Base-by-base conservation (phyloP, 2,888 invertebrate genomes). In the Elysia crispata region DNA sequence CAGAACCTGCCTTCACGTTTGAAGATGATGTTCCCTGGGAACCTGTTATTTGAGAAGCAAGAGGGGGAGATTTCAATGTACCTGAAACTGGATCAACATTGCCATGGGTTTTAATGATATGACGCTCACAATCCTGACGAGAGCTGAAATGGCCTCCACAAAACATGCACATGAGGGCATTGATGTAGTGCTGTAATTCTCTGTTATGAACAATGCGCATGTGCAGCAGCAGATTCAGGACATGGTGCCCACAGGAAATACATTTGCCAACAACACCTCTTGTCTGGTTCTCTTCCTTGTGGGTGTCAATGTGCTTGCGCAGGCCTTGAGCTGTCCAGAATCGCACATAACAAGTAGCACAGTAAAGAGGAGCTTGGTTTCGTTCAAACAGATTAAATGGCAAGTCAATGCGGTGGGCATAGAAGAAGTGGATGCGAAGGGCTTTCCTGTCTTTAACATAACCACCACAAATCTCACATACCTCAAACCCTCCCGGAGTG, bases 291-390 rank as follows among this genome's bases (percentile, higher is more conserved):
- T 77, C 81, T 50, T 77, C 81, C 67, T 83, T 83, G 80, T 85
- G 85, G 13, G 83, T 80, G 69, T 85, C 85, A 20, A 85, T 83
- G 69, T 99, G 99, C 88, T 98, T 94, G 92, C 98, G 98, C 82
- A 99, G 93, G 25, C 99, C 99, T 93, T 98, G 96, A 93, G 98
- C 98, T 66, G 98, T 98, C 93, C 98, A 99, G 93, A 98, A 99
- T 89, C 97, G 94, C 92, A 96, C 97, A 93, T 97, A 97, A 93
- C 98, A 98, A 92, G 97, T 97, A 93, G 97, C 97, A 93, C 98
- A 98, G 93, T 97, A 97, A 85, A 98, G 94, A 70, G 98, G 98
- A 80, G 98, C 97, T 96, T 82, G 79, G 23, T 86, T 84, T 13
- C 87, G 83, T 31, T 85, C 86, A 76, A 91, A 89, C 50, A 90